Base-by-base conservation (phyloP, 2,113 vertebrate genomes). In the Colius striatus region DNA sequence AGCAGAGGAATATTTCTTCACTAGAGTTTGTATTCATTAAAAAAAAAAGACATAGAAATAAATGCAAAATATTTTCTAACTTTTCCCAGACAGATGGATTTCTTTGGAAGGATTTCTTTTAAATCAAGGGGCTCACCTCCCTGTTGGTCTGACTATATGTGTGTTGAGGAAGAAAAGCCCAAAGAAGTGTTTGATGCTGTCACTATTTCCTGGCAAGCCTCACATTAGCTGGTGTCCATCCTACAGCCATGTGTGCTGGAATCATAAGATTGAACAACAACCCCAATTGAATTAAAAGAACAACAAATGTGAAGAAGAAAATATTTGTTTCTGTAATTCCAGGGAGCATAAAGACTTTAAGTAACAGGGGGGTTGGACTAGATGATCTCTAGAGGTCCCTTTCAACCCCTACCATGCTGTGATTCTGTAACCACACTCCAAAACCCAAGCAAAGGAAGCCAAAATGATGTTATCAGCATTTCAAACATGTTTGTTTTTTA, bases 51-150 rank as follows among this genome's bases (percentile, higher is more conserved):
- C 38, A 41, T 41, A 92, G 54, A 98, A 98, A 98, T 97, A 98
- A 97, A 98, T 93, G 86, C 76, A 75, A 94, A 97, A 95, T 97
- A 87, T 98, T 98, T 98, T 98, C 95, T 98, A 98, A 97, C 92
- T 92, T 87, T 91, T 96, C 90, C 86, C 58, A 96, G 84, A 86
- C 87, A 93, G 76, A 91, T 88, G 89, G 91, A 68, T 92, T 96
- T 95, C 73, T 94, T 95, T 83, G 81, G 75, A 75, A 96, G 16
- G 54, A 92, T 92, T 94, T 89, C 36, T 84, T 91, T 86, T 47
- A 88, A 92, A 72, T 53, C 53, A 63, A 65, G 80, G 57, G 45
- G 58, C 45, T 94, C 78, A 75, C 48, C 55, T 92, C 61, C 65
- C 53, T 78, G 58, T 71, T 94, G 76, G 29, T 89, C 57, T 74